Conservation (phyloP, 35 echinoderm and acorn worm genomes). For the Nesometra sesokonis region DNA sequence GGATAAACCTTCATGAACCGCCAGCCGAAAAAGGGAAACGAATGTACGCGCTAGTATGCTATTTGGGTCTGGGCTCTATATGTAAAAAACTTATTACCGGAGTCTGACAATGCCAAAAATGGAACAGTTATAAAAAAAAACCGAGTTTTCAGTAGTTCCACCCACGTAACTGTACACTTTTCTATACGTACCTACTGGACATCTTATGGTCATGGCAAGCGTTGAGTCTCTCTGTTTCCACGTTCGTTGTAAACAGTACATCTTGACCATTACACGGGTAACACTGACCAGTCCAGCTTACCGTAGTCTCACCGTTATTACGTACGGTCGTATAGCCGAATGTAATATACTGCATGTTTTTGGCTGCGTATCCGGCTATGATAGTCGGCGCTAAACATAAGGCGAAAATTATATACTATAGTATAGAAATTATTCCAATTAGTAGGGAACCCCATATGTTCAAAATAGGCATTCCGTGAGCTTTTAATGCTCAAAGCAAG, state of each 20-base stretch:
- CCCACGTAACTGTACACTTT: too few relatives aligned
- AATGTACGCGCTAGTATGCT: too few relatives aligned
- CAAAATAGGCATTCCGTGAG: too few relatives aligned
- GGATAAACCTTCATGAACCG: too few relatives aligned
- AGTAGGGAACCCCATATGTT: background rate
- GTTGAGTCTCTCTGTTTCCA: background rate
- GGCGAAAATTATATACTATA: background rate
- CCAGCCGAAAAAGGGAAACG: too few relatives aligned
- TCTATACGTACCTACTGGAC: background rate
- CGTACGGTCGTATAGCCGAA: constrained; percentile 6
- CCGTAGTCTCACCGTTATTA: background rate
- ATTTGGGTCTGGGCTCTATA: too few relatives aligned
- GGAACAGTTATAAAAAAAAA: too few relatives aligned
- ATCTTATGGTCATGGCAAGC: background rate
- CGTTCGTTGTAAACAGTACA: background rate
- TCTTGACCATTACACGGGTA: constrained; percentile 1
- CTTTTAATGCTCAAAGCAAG: too few relatives aligned
- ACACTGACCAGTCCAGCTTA: constrained; percentile 7
- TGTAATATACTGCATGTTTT: background rate
- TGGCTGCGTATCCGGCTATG: background rate
- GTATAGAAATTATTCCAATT: background rate
- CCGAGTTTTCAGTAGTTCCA: too few relatives aligned
- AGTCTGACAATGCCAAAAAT: too few relatives aligned
- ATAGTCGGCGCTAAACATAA: background rate
- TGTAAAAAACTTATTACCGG: too few relatives aligned